Conservation (phyloP, 2,113 vertebrate species). For the Boleophthalmus pectinirostris region DNA sequence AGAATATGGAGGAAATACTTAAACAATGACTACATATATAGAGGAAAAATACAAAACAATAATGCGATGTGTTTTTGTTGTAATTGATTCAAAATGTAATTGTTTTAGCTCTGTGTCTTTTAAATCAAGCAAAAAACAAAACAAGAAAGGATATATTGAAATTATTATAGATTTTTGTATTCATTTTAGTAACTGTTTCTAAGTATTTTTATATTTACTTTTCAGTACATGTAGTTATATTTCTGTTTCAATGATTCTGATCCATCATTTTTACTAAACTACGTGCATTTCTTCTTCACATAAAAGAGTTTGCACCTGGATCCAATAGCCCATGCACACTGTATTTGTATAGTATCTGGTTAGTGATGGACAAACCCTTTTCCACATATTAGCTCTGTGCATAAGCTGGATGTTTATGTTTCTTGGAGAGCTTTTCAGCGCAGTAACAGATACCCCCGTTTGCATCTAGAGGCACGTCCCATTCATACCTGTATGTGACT, state of each 20-base stretch:
- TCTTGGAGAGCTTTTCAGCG: conserved; percentile 58
- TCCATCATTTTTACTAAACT: too few species aligned
- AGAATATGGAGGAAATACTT: not conserved
- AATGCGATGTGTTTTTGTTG: not conserved
- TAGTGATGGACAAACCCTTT: conserved; percentile 52
- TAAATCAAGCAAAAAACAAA: too few species aligned
- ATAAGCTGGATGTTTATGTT: conserved; percentile 59
- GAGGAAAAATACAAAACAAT: not conserved
- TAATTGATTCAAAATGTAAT: not conserved
- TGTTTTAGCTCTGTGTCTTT: not conserved
- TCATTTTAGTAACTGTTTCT: not conserved
- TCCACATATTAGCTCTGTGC: conserved; percentile 27
- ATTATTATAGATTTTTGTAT: not conserved
- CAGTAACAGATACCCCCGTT: conserved; percentile 78
- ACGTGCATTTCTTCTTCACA: not conserved
- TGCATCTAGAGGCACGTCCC: conserved; percentile 63
- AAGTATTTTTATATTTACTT: too few species aligned
- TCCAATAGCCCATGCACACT: conserved; percentile 24
- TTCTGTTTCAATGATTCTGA: too few species aligned
- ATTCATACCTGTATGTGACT: conserved; percentile 69
- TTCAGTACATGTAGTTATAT: too few species aligned
- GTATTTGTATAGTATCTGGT: conserved; percentile 30
- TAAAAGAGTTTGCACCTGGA: conserved; percentile 46
- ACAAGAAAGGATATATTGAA: too few species aligned
- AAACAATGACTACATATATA: not conserved